Percentiles rank a stretch among this genome's conserved stretches.
phyloP scores from a whole-genome alignment of 1,140 invertebrate species.

The Neodiprion lecontei region DNA sequence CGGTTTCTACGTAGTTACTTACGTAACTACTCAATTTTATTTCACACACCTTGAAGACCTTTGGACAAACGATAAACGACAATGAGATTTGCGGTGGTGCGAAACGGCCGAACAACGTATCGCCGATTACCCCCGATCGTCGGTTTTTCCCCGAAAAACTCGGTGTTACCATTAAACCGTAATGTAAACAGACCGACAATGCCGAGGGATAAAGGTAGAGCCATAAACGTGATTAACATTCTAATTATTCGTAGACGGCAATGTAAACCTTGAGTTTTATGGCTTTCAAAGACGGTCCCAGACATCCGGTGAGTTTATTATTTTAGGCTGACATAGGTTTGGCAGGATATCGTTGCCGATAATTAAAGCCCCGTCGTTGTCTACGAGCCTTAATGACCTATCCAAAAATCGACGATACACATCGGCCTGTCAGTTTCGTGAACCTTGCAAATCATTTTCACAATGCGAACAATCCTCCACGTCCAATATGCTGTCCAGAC shows the following conservation, averaged over 20 bases:
- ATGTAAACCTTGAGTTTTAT: too few relatives aligned
- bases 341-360: too few relatives aligned
- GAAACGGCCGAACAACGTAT: too few relatives aligned
- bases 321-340: background rate
- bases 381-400: too few relatives aligned
- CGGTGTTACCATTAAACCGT: background rate
- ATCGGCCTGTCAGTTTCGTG: too few relatives aligned
- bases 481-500: too few relatives aligned
- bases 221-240: background rate
- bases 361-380: too few relatives aligned
- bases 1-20: background rate
- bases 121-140: too few relatives aligned
- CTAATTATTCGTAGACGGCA: background rate
- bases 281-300: too few relatives aligned
- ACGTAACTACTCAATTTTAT: background rate
- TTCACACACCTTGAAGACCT: background rate
- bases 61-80: background rate
- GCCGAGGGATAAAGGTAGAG: background rate
- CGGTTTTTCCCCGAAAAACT: background rate
- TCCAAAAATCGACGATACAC: too few relatives aligned
- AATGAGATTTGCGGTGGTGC: background rate
- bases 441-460: too few relatives aligned
- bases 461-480: too few relatives aligned
- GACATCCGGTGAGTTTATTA: conserved; percentile 34
- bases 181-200: background rate